Evolutionary conservation across 1,140 invertebrate species (phyloP).

Genomic region (Belonocnema kinseyi): DNA sequence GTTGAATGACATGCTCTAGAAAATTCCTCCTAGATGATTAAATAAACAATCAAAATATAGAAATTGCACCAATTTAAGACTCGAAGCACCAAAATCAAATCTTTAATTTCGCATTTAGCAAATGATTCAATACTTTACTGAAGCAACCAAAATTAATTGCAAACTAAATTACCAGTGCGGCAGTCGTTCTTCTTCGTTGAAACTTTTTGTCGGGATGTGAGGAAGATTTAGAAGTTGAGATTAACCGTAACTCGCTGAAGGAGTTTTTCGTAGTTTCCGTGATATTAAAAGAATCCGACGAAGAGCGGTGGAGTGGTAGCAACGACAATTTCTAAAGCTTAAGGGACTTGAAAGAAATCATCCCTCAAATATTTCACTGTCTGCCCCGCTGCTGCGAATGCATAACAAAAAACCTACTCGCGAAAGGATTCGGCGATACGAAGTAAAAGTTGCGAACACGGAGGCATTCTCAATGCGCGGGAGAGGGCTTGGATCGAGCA

Average conservation of each 20-base stretch:
- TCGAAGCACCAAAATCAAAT: too few species aligned
- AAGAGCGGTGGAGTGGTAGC: constrained; percentile 1
- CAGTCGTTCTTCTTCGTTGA: neutral
- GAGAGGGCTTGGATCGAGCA: constrained; percentile 31
- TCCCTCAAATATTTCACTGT: constrained; percentile 52
- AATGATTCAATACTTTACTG: neutral
- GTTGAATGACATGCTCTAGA: too few species aligned
- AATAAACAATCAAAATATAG: too few species aligned
- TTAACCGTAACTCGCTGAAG: constrained; percentile 11
- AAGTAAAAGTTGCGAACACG: constrained; percentile 36
- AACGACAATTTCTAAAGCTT: constrained; percentile 28
- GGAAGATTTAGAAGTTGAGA: constrained; percentile 26
- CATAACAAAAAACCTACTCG: constrained; percentile 33
- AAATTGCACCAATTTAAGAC: too few species aligned
- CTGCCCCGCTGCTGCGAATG: constrained; percentile 14
- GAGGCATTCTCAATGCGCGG: constrained; percentile 37
- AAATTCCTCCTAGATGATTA: too few species aligned
- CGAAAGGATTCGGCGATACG: constrained; percentile 36
- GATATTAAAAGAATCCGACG: constrained; percentile 28
- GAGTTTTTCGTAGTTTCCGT: constrained; percentile 23
- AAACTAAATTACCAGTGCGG: neutral
- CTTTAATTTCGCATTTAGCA: neutral
- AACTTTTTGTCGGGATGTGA: neutral
- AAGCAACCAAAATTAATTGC: constrained; percentile 4
- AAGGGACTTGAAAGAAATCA: constrained; percentile 37